Base-by-base conservation (phyloP, 2,888 invertebrate genomes). In the Lottia scabra region DNA sequence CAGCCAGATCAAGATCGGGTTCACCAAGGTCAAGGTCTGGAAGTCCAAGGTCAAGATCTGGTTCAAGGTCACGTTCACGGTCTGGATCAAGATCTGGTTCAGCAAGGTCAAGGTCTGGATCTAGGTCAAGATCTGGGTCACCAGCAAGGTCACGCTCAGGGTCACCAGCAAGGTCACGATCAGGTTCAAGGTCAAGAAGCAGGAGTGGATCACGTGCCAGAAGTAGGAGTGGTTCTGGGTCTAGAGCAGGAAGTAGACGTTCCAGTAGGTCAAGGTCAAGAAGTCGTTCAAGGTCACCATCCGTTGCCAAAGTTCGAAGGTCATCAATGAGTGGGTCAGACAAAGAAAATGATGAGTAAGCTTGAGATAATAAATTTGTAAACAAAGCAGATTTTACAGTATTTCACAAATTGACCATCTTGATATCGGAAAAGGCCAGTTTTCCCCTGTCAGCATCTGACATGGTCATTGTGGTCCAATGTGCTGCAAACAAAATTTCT, bases 81-180 rank as follows among this genome's bases (percentile, higher is more conserved):
- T 72, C 69, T 63, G 70, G 78, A 64, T 70, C 75, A 73, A 63
- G 70, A 63, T 67, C 73, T 64, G 66, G 68, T 6, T 26, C 56
- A 15, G 70, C 48, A 69, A 66, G 56, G 56, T 64, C 27, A 30
- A 66, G 66, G 13, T 48, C 67, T 38, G 48, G 67, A 16, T 71
- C 71, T 19, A 16, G 63, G 44, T 67, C 74, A 23, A 48, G 66
- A 38, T 76, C 74, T 19, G 48, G 56, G 30, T 67, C 74, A 23
- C 27, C 71, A 43, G 72, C 73, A 68, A 70, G 82, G 19, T 81
- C 82, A 43, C 67, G 80, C n/a, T 79, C 79, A 27, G 72, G 72
- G 15, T 65, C 65, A 63, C 75, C 68, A 62, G 68, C 67, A 46
- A 26, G 63, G 75, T 62, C 78, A 23, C 65, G 72, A n/a, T 66